Conservation (phyloP, 2,113 vertebrate genomes). For the Melanostigma gelatinosum region DNA sequence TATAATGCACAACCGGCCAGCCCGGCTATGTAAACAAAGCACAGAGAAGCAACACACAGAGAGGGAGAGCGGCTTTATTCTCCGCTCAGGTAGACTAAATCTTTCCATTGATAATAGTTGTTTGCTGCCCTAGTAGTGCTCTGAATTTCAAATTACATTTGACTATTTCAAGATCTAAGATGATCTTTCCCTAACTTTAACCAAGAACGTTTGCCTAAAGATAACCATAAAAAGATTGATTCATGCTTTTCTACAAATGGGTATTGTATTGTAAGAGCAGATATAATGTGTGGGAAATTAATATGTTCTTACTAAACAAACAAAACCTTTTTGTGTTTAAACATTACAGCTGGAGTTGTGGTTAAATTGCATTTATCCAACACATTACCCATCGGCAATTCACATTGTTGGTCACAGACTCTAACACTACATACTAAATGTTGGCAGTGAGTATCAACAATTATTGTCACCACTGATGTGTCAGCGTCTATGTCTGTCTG, state of each 20-base stretch:
- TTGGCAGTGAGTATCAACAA: conserved; percentile 13
- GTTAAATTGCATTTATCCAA: conserved; percentile 5
- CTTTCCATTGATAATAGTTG: too few relatives aligned
- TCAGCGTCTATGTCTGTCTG: conserved; percentile 55
- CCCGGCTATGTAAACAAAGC: too few relatives aligned
- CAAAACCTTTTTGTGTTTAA: not conserved
- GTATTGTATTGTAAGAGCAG: not conserved
- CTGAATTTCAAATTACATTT: not conserved
- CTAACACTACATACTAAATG: not conserved
- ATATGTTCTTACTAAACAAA: not conserved
- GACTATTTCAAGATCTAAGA: not conserved
- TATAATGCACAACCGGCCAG: too few relatives aligned
- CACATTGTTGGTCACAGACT: conserved; percentile 22
- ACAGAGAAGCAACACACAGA: too few relatives aligned
- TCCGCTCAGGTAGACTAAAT: too few relatives aligned
- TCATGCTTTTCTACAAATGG: not conserved
- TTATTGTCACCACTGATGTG: conserved; percentile 32
- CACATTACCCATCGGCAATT: conserved; percentile 9
- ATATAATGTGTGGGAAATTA: not conserved
- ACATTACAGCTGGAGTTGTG: not conserved
- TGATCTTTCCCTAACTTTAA: not conserved
- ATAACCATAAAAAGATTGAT: not conserved
- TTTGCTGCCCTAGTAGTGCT: not conserved
- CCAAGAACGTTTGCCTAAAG: not conserved
- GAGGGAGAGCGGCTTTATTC: too few relatives aligned